Evolutionary conservation across 2,888 invertebrate genomes (phyloP).

Genomic region (Smittia aterrima): DNA sequence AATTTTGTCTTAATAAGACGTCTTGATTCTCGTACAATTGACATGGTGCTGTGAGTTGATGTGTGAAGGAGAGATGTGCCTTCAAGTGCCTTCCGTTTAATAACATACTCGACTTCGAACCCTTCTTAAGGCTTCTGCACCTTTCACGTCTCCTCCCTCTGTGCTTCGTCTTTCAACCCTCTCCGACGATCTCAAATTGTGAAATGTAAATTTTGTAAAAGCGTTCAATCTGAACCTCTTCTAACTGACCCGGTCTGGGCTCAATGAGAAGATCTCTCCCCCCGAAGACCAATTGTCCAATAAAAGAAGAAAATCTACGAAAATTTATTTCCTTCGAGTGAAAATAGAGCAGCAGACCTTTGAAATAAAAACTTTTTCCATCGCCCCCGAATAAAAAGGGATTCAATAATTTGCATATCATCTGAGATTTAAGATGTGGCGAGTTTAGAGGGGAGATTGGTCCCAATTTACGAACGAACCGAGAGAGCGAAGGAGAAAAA

Average conservation of each 20-base stretch:
- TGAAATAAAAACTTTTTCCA: neutral
- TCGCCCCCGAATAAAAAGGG: constrained; percentile 6
- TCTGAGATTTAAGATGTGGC: constrained; percentile 40
- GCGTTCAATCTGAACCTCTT: neutral
- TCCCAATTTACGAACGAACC: neutral
- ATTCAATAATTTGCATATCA: constrained; percentile 35
- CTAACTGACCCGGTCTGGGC: neutral
- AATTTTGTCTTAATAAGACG: constrained; percentile 25
- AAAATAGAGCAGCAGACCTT: neutral
- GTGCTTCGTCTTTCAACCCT: neutral
- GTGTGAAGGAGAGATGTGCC: neutral
- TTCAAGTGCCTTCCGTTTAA: constrained; percentile 7
- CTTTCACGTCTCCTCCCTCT: neutral
- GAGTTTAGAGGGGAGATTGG: neutral
- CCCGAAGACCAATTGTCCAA: constrained; percentile 24
- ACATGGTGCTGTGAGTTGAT: constrained; percentile 34
- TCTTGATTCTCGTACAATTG: constrained; percentile 34
- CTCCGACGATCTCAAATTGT: neutral
- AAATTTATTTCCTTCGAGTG: neutral
- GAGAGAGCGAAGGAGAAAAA: constrained; percentile 8
- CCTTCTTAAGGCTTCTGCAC: constrained; percentile 2
- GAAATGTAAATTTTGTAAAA: neutral
- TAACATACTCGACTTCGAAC: neutral
- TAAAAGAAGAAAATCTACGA: constrained; percentile 19
- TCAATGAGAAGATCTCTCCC: neutral